phyloP scores from a whole-genome alignment of 2,888 invertebrate species.

The Drosophila kokeensis region DNA sequence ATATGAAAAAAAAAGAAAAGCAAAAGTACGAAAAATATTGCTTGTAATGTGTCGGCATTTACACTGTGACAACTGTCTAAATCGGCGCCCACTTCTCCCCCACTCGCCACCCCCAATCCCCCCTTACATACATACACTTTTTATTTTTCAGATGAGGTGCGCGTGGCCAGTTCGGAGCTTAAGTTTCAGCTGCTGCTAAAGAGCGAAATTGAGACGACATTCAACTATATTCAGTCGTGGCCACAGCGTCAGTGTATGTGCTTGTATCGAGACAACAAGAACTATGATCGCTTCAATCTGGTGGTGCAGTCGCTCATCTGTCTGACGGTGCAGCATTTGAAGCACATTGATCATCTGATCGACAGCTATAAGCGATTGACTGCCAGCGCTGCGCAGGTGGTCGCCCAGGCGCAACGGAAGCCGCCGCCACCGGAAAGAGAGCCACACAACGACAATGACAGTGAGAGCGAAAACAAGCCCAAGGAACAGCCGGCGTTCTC shows the following conservation, averaged over 20 bases:
- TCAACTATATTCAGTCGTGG: conserved; percentile 95
- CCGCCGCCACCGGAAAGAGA: conserved; percentile 32
- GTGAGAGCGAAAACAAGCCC: conserved; percentile 41
- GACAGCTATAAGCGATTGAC: conserved; percentile 84
- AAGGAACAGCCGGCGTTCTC: conserved; percentile 52
- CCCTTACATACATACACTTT: conserved; percentile 34
- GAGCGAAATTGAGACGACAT: conserved; percentile 92
- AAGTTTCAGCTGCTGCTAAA: conserved; percentile 89
- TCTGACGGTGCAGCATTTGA: conserved; percentile 92
- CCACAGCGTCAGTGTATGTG: conserved; percentile 98
- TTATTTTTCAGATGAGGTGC: conserved; percentile 89
- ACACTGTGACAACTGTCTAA: conserved; percentile 43
- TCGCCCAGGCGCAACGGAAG: conserved; percentile 64
- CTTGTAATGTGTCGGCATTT: conserved; percentile 50
- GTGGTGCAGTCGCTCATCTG: conserved; percentile 95
- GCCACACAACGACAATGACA: conserved; percentile 34
- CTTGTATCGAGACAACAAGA: conserved; percentile 95
- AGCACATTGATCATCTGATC: conserved; percentile 88
- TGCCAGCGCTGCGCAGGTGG: conserved; percentile 64
- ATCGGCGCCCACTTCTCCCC: conserved; percentile 18
- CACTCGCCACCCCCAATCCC: conserved; percentile 14
- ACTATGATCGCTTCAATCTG: conserved; percentile 95
- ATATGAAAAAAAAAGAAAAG: background rate
- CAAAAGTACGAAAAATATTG: conserved; percentile 1
- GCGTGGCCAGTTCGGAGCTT: conserved; percentile 91